Evolutionary conservation across 2,113 vertebrate species (phyloP).

Genomic region (Marmota flaviventris): DNA sequence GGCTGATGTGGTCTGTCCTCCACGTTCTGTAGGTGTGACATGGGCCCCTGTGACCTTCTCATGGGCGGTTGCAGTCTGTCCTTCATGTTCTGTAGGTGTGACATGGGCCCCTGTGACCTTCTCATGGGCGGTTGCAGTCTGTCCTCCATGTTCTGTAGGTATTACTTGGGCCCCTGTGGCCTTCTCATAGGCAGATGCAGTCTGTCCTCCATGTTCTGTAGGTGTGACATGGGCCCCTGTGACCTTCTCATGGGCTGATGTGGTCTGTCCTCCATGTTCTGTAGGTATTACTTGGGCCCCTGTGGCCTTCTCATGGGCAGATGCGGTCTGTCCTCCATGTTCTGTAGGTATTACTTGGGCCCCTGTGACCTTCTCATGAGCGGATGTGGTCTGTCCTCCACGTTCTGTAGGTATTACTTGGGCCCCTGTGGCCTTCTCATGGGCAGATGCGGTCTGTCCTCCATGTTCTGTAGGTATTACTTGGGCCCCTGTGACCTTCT

Average conservation of each 20-base stretch:
- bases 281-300: rapidly evolving
- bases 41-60: neutral
- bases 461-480: no score
- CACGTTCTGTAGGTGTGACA: neutral
- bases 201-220: no score
- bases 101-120: neutral
- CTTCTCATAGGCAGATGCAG: rapidly evolving
- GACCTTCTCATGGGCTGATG: no score
- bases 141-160: neutral
- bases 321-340: neutral
- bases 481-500: rapidly evolving
- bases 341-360: neutral
- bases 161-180: neutral
- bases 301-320: neutral
- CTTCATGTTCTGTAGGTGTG: neutral
- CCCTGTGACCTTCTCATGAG: neutral
- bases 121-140: neutral
- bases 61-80: rapidly evolving
- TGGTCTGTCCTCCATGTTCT: neutral
- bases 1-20: neutral
- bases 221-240: rapidly evolving
- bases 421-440: neutral
- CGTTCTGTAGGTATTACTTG: neutral
- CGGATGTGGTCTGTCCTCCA: no score
- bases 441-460: rapidly evolving